Conservation (phyloP, 1,140 invertebrate species). For the Rhynchophorus ferrugineus region DNA sequence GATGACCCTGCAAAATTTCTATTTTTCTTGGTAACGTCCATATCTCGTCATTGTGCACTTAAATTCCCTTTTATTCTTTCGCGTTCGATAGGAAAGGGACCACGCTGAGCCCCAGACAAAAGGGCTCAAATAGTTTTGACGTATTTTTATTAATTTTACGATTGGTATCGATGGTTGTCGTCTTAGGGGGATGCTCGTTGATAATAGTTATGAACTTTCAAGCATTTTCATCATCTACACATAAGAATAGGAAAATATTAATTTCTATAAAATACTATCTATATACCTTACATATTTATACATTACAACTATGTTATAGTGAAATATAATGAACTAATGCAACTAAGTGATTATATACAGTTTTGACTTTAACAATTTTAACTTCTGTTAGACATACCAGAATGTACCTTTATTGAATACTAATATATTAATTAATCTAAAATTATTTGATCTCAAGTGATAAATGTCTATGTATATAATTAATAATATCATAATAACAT, state of each 20-base stretch:
- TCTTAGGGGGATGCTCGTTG: neutral
- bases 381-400: neutral
- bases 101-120: neutral
- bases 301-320: neutral
- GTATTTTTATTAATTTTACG: neutral
- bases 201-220: neutral
- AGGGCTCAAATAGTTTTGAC: neutral
- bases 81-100: neutral
- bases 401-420: no score
- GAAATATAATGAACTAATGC: neutral
- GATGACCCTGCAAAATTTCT: constrained; percentile 4
- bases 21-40: neutral
- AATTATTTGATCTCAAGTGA: no score
- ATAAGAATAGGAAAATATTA: neutral
- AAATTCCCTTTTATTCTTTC: constrained; percentile 1
- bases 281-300: neutral
- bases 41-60: constrained; percentile 1
- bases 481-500: no score
- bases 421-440: no score
- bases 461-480: no score
- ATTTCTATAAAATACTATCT: neutral
- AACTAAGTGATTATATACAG: neutral
- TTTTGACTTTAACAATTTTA: neutral
- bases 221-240: neutral
- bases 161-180: neutral